Evolutionary conservation across 2,113 vertebrate species (phyloP).

Genomic region (Seriola rivoliana): DNA sequence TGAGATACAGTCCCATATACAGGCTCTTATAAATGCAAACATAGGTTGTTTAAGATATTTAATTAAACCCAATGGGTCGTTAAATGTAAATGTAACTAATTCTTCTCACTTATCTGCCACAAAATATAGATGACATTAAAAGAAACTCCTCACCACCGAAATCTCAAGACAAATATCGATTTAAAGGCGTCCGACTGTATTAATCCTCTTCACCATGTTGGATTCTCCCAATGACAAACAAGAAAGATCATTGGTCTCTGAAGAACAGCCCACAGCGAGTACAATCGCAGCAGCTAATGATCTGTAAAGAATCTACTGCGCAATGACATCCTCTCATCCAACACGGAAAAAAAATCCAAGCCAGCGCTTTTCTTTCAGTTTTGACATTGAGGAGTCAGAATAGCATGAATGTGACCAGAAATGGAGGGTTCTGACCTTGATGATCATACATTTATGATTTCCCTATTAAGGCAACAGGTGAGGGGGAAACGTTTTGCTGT

Average conservation of each 20-base stretch:
- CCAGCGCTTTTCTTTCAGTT: neutral
- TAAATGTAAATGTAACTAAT: too few relatives aligned
- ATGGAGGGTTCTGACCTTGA: slow-evolving; percentile 46
- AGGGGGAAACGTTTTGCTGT: slow-evolving; percentile 50
- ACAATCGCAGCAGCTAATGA: slow-evolving; percentile 21
- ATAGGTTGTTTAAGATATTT: too few relatives aligned
- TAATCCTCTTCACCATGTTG: neutral
- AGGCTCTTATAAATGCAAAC: too few relatives aligned
- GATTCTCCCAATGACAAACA: neutral
- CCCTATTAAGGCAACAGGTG: slow-evolving; percentile 60
- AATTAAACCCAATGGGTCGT: too few relatives aligned
- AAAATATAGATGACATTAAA: too few relatives aligned
- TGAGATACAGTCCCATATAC: too few relatives aligned
- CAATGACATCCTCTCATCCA: neutral
- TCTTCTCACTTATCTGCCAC: too few relatives aligned
- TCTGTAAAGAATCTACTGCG: slow-evolving; percentile 10
- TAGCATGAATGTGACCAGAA: neutral
- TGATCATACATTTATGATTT: neutral
- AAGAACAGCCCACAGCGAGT: neutral
- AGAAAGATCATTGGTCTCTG: accelerated
- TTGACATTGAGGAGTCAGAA: neutral
- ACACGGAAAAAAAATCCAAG: neutral
- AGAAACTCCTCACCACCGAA: neutral
- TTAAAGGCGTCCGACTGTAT: too few relatives aligned
- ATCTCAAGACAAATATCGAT: too few relatives aligned